Conservation (phyloP, 2,888 invertebrate species). For the Malacosoma neustria region DNA sequence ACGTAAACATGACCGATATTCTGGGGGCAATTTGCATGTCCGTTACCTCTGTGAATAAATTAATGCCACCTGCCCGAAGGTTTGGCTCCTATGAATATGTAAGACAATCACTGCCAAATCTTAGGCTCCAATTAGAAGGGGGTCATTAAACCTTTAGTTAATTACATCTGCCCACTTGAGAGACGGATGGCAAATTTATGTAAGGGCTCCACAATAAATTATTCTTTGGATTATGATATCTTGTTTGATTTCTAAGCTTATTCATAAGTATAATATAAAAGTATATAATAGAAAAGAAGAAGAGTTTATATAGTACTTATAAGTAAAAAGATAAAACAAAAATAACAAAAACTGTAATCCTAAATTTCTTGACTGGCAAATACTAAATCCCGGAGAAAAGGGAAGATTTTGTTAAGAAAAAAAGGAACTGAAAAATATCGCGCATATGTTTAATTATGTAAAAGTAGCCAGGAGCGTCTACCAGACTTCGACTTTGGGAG, state of each 20-base stretch:
- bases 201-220: constrained; percentile 19
- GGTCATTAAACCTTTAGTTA: constrained; percentile 62
- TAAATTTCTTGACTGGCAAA: too few relatives aligned
- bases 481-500: too few relatives aligned
- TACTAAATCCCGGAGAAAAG: too few relatives aligned
- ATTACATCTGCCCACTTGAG: constrained; percentile 42
- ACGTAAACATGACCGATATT: constrained; percentile 73
- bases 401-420: too few relatives aligned
- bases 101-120: constrained; percentile 71
- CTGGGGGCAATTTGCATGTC: constrained; percentile 66
- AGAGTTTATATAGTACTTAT: too few relatives aligned
- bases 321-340: too few relatives aligned
- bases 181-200: constrained; percentile 35
- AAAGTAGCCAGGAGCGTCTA: too few relatives aligned
- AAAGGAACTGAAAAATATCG: too few relatives aligned
- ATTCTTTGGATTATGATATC: not conserved
- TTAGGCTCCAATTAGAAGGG: constrained; percentile 62
- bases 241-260: not conserved
- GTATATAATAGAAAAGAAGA: too few relatives aligned
- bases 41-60: constrained; percentile 67
- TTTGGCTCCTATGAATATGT: constrained; percentile 66
- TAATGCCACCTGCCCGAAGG: constrained; percentile 59
- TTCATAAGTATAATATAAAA: not conserved
- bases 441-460: too few relatives aligned
- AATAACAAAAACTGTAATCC: too few relatives aligned